phyloP scores from a whole-genome alignment of 2,113 vertebrate genomes.

The Solenodon paradoxus region DNA sequence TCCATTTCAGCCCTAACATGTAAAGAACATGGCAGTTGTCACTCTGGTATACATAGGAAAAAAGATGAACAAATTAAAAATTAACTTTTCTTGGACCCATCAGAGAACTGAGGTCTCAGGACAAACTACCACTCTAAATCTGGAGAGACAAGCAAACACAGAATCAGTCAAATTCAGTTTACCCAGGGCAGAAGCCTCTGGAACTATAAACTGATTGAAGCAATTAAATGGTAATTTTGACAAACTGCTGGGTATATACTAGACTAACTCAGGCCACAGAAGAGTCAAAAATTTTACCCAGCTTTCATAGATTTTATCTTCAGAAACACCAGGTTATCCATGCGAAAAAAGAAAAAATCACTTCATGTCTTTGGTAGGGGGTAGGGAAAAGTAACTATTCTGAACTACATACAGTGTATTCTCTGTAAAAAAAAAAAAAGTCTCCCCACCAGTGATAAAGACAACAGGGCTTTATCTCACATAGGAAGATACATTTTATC shows the following conservation, averaged over 20 bases:
- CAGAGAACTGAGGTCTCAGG: background rate
- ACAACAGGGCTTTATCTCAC: background rate
- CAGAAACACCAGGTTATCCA: background rate
- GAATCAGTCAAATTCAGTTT: background rate
- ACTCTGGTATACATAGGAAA: background rate
- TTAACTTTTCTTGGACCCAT: background rate
- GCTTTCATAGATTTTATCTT: conserved; percentile 18
- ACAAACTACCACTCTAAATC: background rate
- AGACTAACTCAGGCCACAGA: background rate
- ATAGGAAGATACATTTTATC: background rate
- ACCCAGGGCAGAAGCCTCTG: background rate
- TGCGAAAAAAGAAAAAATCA: background rate
- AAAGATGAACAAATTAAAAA: background rate
- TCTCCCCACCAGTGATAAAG: background rate
- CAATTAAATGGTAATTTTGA: background rate
- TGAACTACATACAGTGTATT: background rate
- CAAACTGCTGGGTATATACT: background rate
- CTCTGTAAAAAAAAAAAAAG: background rate
- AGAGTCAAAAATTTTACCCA: background rate
- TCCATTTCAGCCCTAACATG: background rate
- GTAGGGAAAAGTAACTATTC: background rate
- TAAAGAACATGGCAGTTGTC: background rate
- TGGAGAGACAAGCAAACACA: background rate
- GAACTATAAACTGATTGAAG: background rate
- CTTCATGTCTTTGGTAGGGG: background rate